These are phyloP conservation scores for Caenorhabditis briggsae DNA, from an alignment of 1,140 invertebrate genomes.

Conservation along the genomic window DNA sequence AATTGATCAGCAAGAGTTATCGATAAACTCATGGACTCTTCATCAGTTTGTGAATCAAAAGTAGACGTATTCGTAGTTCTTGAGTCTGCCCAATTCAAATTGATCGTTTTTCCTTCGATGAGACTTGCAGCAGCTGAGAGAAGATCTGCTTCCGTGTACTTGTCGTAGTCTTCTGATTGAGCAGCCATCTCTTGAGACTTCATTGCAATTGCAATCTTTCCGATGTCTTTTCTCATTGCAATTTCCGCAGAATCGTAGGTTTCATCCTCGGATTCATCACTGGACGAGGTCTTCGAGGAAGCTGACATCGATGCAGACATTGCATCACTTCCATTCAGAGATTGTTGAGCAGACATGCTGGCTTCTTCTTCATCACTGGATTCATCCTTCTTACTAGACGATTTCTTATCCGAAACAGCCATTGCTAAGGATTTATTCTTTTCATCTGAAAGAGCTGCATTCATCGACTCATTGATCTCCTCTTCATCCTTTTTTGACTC, in stretches of 20 bases:
- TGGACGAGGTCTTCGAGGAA: background rate
- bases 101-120: slow-evolving; percentile 11
- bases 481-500: slow-evolving; percentile 50
- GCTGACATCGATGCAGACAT: background rate
- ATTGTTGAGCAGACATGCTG: slow-evolving; percentile 1
- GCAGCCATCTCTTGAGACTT: slow-evolving; percentile 46
- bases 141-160: slow-evolving; percentile 44
- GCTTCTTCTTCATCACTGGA: background rate
- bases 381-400: slow-evolving; percentile 4
- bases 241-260: slow-evolving; percentile 30
- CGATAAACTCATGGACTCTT: slow-evolving; percentile 21
- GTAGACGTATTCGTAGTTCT: slow-evolving; percentile 6
- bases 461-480: slow-evolving; percentile 13
- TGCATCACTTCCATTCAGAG: background rate
- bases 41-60: slow-evolving; percentile 32
- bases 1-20: slow-evolving; percentile 28
- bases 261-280: background rate
- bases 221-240: slow-evolving; percentile 43
- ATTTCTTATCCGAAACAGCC: background rate
- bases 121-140: slow-evolving; percentile 6
- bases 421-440: slow-evolving; percentile 1
- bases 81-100: slow-evolving; percentile 40
- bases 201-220: slow-evolving; percentile 38
- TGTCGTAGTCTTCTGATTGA: slow-evolving; percentile 37
- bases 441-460: slow-evolving; percentile 33